These are phyloP conservation scores for Eidolon dupreanum DNA, from an alignment of 2,797 vertebrate species.

Conservation along the genomic window DNA sequence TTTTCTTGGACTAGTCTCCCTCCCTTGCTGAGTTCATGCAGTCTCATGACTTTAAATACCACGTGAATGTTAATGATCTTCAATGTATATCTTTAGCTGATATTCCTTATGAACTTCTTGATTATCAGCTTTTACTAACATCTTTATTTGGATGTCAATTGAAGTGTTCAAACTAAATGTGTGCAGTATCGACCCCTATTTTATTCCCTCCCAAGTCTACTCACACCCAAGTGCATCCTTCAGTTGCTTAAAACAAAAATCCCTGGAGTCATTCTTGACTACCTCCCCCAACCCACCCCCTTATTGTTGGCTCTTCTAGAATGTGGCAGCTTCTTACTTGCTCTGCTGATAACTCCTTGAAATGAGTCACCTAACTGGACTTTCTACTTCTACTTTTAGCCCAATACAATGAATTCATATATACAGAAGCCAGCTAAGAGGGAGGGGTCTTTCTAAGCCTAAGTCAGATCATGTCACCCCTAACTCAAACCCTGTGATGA, in stretches of 20 bases:
- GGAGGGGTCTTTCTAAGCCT: background rate
- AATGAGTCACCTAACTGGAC: background rate
- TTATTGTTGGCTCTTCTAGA: background rate
- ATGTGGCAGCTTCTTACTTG: background rate
- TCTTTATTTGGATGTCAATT: background rate
- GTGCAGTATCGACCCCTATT: background rate
- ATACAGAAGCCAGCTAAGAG: background rate
- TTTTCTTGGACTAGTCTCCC: background rate
- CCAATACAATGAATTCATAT: background rate
- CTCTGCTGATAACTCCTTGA: background rate
- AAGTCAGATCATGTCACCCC: background rate
- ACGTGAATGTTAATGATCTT: background rate
- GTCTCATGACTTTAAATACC: background rate
- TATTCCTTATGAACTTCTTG: background rate
- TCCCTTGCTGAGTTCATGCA: background rate
- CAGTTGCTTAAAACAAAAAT: background rate
- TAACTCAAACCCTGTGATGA: background rate
- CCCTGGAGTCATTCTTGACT: background rate
- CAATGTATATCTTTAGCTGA: background rate
- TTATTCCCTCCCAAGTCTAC: background rate
- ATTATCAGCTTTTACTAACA: background rate
- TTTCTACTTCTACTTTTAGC: background rate
- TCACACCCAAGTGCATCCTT: background rate
- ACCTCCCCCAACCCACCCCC: rapidly evolving
- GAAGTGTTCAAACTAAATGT: background rate